Base-by-base conservation (phyloP, 2,888 invertebrate genomes). In the Meganola albula region DNA sequence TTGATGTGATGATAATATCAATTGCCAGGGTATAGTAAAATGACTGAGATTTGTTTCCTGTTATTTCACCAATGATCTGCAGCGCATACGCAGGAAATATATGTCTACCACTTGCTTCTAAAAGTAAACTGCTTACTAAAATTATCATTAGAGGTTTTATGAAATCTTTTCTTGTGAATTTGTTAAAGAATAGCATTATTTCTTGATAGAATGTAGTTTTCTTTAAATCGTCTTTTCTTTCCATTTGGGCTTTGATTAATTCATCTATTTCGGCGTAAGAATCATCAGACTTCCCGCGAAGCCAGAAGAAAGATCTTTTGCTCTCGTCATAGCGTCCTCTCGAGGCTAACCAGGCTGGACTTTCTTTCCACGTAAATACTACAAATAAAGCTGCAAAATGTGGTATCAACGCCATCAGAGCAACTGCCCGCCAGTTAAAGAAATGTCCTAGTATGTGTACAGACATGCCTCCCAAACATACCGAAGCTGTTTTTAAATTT, bases 261-360 rank as follows among this genome's bases (percentile, higher is more conserved):
- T 67, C 63, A 9, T 58, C 44, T 0, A 78, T 34, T 45, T 72
- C 72, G 25, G 40, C 42, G 10, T 27, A 34, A 0, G 64, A 43
- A 3, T 48, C 28, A 10, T 52, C 49, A 8, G 37, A 34, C 4
- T 60, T 48, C 9, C 88, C 89, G 40, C 89, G 69, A 25, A 88
- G 74, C 72, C 82, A 88, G 20, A 73, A 69, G 14, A 89, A 87
- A 0, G 87, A 67, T 5, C 68, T 47, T 37, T 84, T 73, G 0
- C 90, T 88, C 33, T 85, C 74, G 1, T 70, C 68, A 1, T 68
- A 63, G 2, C 71, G 65, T 1, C 78, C 80, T 41, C 39, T 56
- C 0, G 51, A 74, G 0, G 88, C 75, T 23, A 91, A 54, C 90
- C 90, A 91, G 2, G 80, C 71, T 0, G 90, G 90, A 9, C 90